A percentile compares a stretch with the other conserved stretches of the same genome.
phyloP scores from a whole-genome alignment of 2,888 invertebrate species.

The Masnerella sp. region DNA sequence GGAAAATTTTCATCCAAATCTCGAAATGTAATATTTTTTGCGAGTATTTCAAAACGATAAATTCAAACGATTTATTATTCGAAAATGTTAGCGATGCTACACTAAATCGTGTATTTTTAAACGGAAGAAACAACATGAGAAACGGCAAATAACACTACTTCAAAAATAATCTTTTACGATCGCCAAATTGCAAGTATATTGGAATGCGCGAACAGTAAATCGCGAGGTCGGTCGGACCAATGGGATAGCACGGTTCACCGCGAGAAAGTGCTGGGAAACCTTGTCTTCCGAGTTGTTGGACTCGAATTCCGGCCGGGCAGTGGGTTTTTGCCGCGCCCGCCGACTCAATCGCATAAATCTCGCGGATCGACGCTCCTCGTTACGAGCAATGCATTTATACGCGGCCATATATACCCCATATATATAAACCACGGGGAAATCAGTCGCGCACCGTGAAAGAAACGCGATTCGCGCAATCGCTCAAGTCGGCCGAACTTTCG shows the following conservation, averaged over 20 bases:
- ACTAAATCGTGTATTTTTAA: too few species aligned
- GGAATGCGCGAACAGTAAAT: conserved; percentile 30
- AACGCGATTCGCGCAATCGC: conserved; percentile 46
- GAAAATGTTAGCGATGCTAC: too few species aligned
- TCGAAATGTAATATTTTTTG: too few species aligned
- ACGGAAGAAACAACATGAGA: background rate
- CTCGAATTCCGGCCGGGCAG: conserved; percentile 36
- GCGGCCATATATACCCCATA: too few species aligned
- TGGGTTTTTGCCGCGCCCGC: conserved; percentile 1
- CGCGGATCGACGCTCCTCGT: conserved; percentile 53
- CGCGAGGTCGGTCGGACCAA: conserved; percentile 34
- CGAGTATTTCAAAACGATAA: too few species aligned
- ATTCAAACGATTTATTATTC: too few species aligned
- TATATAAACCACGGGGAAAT: too few species aligned
- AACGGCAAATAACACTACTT: too few species aligned
- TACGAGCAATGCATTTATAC: conserved; percentile 52
- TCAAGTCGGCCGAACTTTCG: conserved; percentile 41
- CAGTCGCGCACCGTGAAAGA: conserved; percentile 30
- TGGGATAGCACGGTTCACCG: conserved; percentile 26
- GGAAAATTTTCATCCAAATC: too few species aligned
- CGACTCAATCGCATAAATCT: conserved; percentile 52
- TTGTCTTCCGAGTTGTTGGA: conserved; percentile 37
- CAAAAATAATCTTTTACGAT: background rate
- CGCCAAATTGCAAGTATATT: conserved; percentile 14
- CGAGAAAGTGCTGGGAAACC: conserved; percentile 38